A percentile compares a stretch with the other conserved stretches of the same genome.
These are phyloP conservation scores for Stenodera caucasica DNA, from an alignment of 2,888 invertebrate genomes.

Conservation along the genomic window DNA sequence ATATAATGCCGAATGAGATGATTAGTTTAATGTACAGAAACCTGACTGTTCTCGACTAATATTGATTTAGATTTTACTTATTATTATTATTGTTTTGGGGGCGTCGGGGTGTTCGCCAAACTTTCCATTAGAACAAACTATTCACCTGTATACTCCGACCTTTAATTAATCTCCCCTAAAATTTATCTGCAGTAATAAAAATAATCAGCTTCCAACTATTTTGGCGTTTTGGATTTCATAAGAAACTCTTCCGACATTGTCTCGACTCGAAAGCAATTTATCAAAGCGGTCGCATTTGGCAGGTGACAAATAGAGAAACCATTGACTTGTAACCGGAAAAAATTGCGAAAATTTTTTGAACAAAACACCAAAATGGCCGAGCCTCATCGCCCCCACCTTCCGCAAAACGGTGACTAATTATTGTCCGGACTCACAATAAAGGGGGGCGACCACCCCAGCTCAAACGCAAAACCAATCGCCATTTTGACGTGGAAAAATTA, in stretches of 20 bases:
- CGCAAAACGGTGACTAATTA: slow-evolving; percentile 55
- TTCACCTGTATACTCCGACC: slow-evolving; percentile 40
- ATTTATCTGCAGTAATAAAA: too few species aligned
- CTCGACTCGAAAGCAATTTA: slow-evolving; percentile 48
- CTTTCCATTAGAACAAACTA: slow-evolving; percentile 34
- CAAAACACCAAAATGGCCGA: slow-evolving; percentile 18
- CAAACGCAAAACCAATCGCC: slow-evolving; percentile 19
- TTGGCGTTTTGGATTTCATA: slow-evolving; percentile 19
- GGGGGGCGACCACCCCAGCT: slow-evolving; percentile 44
- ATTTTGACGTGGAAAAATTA: slow-evolving; percentile 15
- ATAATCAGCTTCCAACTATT: slow-evolving; percentile 21
- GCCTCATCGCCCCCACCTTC: too few species aligned
- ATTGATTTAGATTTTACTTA: slow-evolving; percentile 51
- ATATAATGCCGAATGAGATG: slow-evolving; percentile 48
- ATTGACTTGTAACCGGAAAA: slow-evolving; percentile 53
- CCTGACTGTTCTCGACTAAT: slow-evolving; percentile 47
- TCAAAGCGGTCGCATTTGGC: slow-evolving; percentile 44
- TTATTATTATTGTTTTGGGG: slow-evolving; percentile 49
- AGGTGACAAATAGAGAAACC: slow-evolving; percentile 47
- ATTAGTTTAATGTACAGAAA: slow-evolving; percentile 49
- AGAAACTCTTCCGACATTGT: slow-evolving; percentile 12
- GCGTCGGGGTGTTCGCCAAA: too few species aligned
- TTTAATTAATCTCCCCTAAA: too few species aligned
- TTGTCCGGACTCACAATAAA: slow-evolving; percentile 49
- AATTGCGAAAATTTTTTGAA: background rate